Evolutionary conservation across 2,113 vertebrate genomes (phyloP), one percentile per base, ranked within the genome.

Genomic region (Australoheros scitulus): DNA sequence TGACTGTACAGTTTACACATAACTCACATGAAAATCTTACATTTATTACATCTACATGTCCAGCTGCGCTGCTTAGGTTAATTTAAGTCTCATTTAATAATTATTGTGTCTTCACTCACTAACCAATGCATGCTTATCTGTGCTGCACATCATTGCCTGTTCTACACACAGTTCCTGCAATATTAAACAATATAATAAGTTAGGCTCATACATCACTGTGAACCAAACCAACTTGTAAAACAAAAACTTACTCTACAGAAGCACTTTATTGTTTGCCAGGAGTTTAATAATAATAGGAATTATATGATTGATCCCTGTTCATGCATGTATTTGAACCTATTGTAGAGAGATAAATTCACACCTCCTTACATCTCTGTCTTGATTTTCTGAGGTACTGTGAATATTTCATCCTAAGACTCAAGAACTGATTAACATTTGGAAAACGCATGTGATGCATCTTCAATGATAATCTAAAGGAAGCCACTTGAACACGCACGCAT

Each of bases 101-200:
- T 22, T 41, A 64, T 64, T 64, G 20, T 64, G 13, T n/a, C 5
- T 7, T 34, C 34, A 34, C 5, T 34, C 34, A 34, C 6, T 7
- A 65, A 65, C 36, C 41, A 5, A 24, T 15, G 24, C 0, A 0
- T 18, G 43, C 0, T 15, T 65, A 65, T n/a, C 38, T 65, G 14
- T 65, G 13, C 38, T 43, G 38, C 63, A 65, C 63, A 47, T 68
- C 17, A 17, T 22, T 68, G 14, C 38, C 24, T 68, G 38, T 43
- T 43, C n/a, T 17, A 43, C 14, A 26, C 11, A 13, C 38, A 17
- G 11, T 14, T 26, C 63, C 63, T 17, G n/a, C 38, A 43, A 64
- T 64, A 41, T 64, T 11, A 38, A 34, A 64, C 34, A 64, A 64
- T n/a, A 14, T 64, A 61, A 38, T 36, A 65, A 3, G 1, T 41